phyloP scores from a whole-genome alignment of 2,113 vertebrate species.

The Murina feae region DNA sequence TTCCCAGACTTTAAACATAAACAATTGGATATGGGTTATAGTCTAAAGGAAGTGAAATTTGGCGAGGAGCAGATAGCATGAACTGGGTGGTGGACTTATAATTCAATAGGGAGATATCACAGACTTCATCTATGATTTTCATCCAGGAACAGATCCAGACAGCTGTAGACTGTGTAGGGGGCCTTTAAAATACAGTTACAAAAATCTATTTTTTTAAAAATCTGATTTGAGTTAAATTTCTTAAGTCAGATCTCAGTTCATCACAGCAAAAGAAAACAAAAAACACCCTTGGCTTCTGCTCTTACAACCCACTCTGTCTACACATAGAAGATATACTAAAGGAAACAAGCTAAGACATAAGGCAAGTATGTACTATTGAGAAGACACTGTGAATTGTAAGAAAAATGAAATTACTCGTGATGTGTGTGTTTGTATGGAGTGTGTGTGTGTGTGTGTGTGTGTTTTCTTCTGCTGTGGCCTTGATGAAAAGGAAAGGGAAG shows the following conservation, averaged over 20 bases:
- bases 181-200: conserved; percentile 34
- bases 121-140: conserved; percentile 40
- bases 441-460: not conserved
- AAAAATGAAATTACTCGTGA: conserved; percentile 22
- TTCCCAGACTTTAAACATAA: conserved; percentile 18
- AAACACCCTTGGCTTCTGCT: not conserved
- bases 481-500: conserved; percentile 71
- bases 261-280: conserved; percentile 17
- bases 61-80: not conserved
- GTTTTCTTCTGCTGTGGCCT: conserved; percentile 42
- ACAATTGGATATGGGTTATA: not conserved
- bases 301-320: not conserved
- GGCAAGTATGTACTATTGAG: not conserved
- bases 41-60: not conserved
- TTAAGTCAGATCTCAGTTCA: conserved; percentile 29
- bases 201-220: not conserved
- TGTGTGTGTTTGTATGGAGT: not conserved
- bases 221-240: conserved; percentile 30
- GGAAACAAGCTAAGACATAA: conserved; percentile 27
- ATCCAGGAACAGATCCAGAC: conserved; percentile 62
- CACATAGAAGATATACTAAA: not conserved
- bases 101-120: conserved; percentile 28
- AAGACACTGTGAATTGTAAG: conserved; percentile 12
- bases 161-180: conserved; percentile 44
- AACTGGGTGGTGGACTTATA: conserved; percentile 26